phyloP scores from a whole-genome alignment of 1,140 invertebrate genomes.

The Trissolcus basalis region DNA sequence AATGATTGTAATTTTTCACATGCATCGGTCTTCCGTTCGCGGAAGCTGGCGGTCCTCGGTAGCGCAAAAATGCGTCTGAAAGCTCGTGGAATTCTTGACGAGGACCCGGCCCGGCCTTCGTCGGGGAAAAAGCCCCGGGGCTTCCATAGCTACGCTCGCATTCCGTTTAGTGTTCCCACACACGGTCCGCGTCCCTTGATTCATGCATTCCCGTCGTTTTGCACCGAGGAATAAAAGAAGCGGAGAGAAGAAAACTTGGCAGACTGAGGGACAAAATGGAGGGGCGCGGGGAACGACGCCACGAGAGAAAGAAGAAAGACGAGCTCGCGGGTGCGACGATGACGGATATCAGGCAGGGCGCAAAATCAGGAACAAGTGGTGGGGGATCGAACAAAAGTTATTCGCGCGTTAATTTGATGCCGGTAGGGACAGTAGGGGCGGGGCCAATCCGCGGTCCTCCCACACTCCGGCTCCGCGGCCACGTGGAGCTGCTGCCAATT shows the following conservation, averaged over 20 bases:
- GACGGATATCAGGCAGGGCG: conserved; percentile 15
- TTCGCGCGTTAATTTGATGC: conserved; percentile 51
- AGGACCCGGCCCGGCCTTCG: conserved; percentile 23
- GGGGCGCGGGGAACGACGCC: not conserved
- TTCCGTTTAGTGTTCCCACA: conserved; percentile 68
- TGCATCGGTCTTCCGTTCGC: conserved; percentile 28
- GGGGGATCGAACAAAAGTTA: conserved; percentile 57
- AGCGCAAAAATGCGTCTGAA: conserved; percentile 36
- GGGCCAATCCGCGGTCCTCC: conserved; percentile 50
- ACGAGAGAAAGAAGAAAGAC: not conserved
- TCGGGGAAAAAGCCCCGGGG: conserved; percentile 52
- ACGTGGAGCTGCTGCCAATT: conserved; percentile 58
- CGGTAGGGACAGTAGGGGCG: conserved; percentile 59
- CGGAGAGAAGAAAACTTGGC: conserved; percentile 10
- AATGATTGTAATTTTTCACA: conserved; percentile 37
- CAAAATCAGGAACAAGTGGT: conserved; percentile 42
- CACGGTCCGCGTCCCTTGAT: conserved; percentile 63
- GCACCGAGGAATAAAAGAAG: conserved; percentile 50
- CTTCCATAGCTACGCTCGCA: conserved; percentile 66
- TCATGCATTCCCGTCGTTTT: conserved; percentile 66
- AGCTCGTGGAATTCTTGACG: conserved; percentile 40
- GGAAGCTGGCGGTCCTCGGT: conserved; percentile 25
- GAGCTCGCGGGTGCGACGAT: conserved; percentile 19
- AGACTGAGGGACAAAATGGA: not conserved
- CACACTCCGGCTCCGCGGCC: conserved; percentile 53